These are phyloP conservation scores for Brachystomella parvula DNA, from an alignment of 1,140 invertebrate genomes.

Conservation along the genomic window DNA sequence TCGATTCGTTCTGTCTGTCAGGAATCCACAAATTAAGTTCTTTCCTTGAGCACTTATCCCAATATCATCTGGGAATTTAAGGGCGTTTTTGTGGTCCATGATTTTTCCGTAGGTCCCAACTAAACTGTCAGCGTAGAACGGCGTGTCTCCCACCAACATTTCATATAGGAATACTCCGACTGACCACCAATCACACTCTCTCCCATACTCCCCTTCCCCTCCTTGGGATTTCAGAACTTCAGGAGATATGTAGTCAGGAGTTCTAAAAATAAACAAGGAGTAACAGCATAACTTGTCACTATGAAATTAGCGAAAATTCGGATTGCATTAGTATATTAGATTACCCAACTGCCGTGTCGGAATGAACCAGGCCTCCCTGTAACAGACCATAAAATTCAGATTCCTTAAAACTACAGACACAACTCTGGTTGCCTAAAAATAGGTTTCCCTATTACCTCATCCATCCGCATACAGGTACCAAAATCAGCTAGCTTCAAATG, in stretches of 20 bases:
- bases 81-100: conserved; percentile 95
- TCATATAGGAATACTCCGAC: conserved; percentile 98
- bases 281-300: too few species aligned
- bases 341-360: conserved; percentile 88
- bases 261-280: conserved; percentile 46
- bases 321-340: too few species aligned
- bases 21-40: conserved; percentile 82
- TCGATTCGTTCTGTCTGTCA: conserved; percentile 82
- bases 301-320: too few species aligned
- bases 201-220: conserved; percentile 86
- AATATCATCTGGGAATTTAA: conserved; percentile 89
- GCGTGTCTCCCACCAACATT: conserved; percentile 97
- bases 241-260: conserved; percentile 98
- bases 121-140: conserved; percentile 96
- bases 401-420: neutral
- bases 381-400: conserved; percentile 30
- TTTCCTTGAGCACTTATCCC: conserved; percentile 83
- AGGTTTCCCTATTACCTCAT: conserved; percentile 51
- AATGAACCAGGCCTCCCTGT: conserved; percentile 84
- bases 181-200: conserved; percentile 99
- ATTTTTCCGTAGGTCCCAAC: conserved; percentile 98
- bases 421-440: neutral
- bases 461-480: conserved; percentile 99
- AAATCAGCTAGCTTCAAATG: conserved; percentile 98
- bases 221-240: conserved; percentile 97